Base-by-base conservation (phyloP, 2,113 vertebrate genomes). In the Turnix velox region DNA sequence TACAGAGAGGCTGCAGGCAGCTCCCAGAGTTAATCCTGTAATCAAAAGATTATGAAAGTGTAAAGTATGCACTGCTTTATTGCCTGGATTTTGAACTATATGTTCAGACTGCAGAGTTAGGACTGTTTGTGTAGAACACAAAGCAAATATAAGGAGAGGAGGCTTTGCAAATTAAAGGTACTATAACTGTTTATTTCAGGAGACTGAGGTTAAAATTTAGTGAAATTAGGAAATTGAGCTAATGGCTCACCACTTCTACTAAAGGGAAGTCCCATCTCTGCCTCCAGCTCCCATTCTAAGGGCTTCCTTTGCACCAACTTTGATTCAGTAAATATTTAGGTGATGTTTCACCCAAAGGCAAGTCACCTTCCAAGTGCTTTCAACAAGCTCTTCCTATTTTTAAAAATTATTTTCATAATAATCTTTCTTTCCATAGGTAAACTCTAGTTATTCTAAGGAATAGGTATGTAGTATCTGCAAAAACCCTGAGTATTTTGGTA, bases 1-100 rank as follows among this genome's bases (percentile, higher is more conserved):
- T 58, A 97, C 89, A 8, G 98, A 94, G 25, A 98, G 98, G 79
- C 93, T 98, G 91, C 96, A 98, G 67, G 98, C 98, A 7, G 98
- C 97, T 57, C 98, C 98, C 19, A 98, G 43, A 61, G 95, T 98
- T 88, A 99, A 94, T 11, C 98, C 98, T 97, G 76, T 65, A 94
- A 96, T 11, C 14, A 31, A 85, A 85, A 78, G 51, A 72, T 46
- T 27, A 79, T 30, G 13, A 51, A 84, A 88, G 23, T 42, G 40
- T 76, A 72, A 87, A 1, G 4, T 24, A 31, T 12, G 7, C 43
- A 16, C 39, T 62, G 31, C 25, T 90, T 84, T 46, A 75, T 18
- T 37, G 35, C 15, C 33, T 42, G 18, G 4, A 17, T 68, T 74
- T 84, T 65, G 40, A 59, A 37, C 33, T 12, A 12, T 12, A 12